A percentile compares a stretch with the other conserved stretches of the same genome.
phyloP scores from a whole-genome alignment of 2,113 vertebrate genomes.

The Poeciliopsis retropinna region DNA sequence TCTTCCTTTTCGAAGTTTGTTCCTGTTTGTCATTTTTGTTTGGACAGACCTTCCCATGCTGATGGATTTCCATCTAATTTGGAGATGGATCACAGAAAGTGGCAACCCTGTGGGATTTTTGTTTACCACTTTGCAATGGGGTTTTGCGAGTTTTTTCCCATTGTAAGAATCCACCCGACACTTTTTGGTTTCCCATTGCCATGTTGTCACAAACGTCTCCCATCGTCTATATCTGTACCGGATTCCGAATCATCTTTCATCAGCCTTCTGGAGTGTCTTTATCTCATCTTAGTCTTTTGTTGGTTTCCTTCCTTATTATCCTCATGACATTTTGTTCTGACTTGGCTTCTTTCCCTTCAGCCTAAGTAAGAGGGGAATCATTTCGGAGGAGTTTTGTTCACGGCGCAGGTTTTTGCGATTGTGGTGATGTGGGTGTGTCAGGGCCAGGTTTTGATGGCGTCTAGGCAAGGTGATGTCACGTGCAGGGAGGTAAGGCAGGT shows the following conservation, averaged over 20 bases:
- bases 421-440: slow-evolving; percentile 75
- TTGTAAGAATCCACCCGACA: slow-evolving; percentile 62
- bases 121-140: slow-evolving; percentile 56
- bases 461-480: slow-evolving; percentile 72
- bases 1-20: slow-evolving; percentile 64
- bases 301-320: slow-evolving; percentile 67
- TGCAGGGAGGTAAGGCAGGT: slow-evolving; percentile 78
- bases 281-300: slow-evolving; percentile 67
- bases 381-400: slow-evolving; percentile 71
- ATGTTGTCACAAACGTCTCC: slow-evolving; percentile 48
- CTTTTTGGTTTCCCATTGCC: slow-evolving; percentile 64
- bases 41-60: slow-evolving; percentile 59
- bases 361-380: slow-evolving; percentile 71
- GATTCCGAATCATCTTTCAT: slow-evolving; percentile 59
- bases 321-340: slow-evolving; percentile 78
- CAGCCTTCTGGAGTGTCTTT: slow-evolving; percentile 56
- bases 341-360: slow-evolving; percentile 79
- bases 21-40: slow-evolving; percentile 64
- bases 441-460: slow-evolving; percentile 74
- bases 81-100: slow-evolving; percentile 65
- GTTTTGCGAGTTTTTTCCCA: slow-evolving; percentile 49
- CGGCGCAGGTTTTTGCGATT: slow-evolving; percentile 67
- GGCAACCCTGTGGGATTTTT: slow-evolving; percentile 51
- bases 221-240: slow-evolving; percentile 56
- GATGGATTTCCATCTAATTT: slow-evolving; percentile 62